Evolutionary conservation across 2,113 vertebrate species (phyloP), one percentile per base, ranked within the genome.

Genomic region (Pachypanchax playfairii): DNA sequence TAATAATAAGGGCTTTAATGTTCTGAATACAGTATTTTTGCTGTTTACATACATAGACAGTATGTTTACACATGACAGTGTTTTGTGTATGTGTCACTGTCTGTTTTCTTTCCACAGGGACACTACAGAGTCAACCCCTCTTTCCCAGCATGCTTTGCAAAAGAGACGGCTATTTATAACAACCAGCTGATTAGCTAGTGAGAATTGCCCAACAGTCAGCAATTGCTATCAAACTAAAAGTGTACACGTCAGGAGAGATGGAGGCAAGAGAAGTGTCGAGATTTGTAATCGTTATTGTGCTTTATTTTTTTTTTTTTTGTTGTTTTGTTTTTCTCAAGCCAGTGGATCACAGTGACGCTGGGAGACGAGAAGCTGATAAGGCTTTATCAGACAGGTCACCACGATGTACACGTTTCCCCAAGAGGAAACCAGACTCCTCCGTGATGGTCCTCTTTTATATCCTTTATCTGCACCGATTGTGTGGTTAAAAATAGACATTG

Each of bases 101-200:
- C 65, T 36, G 42, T 36, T 60, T 24, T 7, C 64, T 53, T 66
- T 70, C 80, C 57, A 76, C 73, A 79, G 69, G 70, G 70, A 81
- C 69, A 79, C 76, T 88, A 83, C 81, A 77, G 75, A 86, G 66
- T 82, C 77, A 75, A 82, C 80, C 73, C 63, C 69, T 70, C 77
- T 67, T 80, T 87, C 89, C 86, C 88, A 87, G 79, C 81, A 84
- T 87, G 82, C 85, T 73, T 87, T 86, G 84, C 83, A 67, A 68
- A 82, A 84, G 84, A 81, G 85, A 76, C 76, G 79, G 87, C 87
- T 91, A 88, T 91, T 92, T 91, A 89, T 91, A 92, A 89, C 87
- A 87, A 81, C 77, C 70, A 75, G 80, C 87, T 88, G 87, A 91
- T 90, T 88, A 89, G 83, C 75, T 78, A 81, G 73, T 57, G 57